Evolutionary conservation across 2,797 vertebrate genomes (phyloP).

Genomic region (Cynopterus sphinx): DNA sequence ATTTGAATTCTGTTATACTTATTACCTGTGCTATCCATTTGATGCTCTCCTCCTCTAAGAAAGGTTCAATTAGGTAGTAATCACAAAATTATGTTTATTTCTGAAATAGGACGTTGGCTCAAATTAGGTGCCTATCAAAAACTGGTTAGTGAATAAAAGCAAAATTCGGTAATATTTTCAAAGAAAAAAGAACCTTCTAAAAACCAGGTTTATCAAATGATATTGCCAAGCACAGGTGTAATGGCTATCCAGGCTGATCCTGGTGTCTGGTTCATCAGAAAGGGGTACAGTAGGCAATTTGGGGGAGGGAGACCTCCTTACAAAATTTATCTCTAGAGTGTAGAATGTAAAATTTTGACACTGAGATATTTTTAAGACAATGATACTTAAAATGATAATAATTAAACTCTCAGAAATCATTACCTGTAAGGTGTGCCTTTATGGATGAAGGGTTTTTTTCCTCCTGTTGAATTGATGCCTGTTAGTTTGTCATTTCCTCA

Average conservation of each 20-base stretch:
- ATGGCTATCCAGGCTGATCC: neutral
- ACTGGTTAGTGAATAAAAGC: neutral
- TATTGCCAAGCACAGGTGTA: neutral
- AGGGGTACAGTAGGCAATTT: neutral
- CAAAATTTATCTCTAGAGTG: neutral
- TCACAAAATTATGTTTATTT: neutral
- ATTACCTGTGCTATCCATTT: neutral
- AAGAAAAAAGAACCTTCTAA: slow-evolving; percentile 22
- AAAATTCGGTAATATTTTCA: slow-evolving; percentile 1
- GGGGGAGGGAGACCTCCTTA: neutral
- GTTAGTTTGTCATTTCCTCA: neutral
- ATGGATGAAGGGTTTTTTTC: neutral
- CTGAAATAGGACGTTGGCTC: neutral
- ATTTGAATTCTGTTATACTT: neutral
- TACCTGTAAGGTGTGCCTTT: neutral
- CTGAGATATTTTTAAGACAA: neutral
- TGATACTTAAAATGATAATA: neutral
- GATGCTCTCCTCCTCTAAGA: neutral
- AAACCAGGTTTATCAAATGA: neutral
- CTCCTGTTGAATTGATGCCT: neutral
- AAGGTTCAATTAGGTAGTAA: neutral
- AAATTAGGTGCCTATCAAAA: neutral
- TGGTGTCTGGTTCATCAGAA: neutral
- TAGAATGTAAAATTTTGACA: neutral
- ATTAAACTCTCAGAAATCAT: slow-evolving; percentile 1